phyloP scores from a whole-genome alignment of 30 jellyfish, hydroid and myxozoan genomes.

The Cassiopea xamachana region DNA sequence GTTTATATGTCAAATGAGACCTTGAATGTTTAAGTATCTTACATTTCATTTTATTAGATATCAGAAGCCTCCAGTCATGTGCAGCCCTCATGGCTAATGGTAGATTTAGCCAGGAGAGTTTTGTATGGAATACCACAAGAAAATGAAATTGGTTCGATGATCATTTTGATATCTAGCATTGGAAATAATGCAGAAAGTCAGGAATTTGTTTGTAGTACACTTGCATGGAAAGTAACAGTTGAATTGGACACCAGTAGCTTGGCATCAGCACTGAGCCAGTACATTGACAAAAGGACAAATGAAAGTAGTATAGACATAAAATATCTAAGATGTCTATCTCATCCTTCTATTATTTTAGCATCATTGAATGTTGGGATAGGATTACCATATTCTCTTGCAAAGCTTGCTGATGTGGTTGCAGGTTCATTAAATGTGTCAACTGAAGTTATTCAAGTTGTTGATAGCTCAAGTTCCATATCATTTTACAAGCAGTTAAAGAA shows the following conservation, averaged over 20 bases:
- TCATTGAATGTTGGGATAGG: conserved; percentile 10
- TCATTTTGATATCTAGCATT: conserved; percentile 35
- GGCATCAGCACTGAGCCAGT: conserved; percentile 5
- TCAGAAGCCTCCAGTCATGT: conserved; percentile 22
- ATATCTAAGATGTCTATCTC: conserved; percentile 8
- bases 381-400: background rate
- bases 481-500: conserved; percentile 59
- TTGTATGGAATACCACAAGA: conserved; percentile 69
- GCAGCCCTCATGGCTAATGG: conserved; percentile 62
- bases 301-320: background rate
- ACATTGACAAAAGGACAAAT: conserved; percentile 36
- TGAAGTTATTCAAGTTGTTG: conserved; percentile 36
- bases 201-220: conserved; percentile 51
- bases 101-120: conserved; percentile 2
- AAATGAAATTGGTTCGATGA: conserved; percentile 42
- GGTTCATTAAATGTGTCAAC: conserved; percentile 6
- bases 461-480: conserved; percentile 3
- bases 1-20: too few relatives aligned
- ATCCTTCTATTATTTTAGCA: conserved; percentile 29
- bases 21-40: background rate
- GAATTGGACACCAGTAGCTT: conserved; percentile 43
- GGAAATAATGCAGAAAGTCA: conserved; percentile 9
- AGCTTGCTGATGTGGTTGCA: background rate
- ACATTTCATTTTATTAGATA: conserved; percentile 8
- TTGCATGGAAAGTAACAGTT: conserved; percentile 34